Evolutionary conservation across 2,888 invertebrate species (phyloP).

Genomic region (Hemithea aestivaria): DNA sequence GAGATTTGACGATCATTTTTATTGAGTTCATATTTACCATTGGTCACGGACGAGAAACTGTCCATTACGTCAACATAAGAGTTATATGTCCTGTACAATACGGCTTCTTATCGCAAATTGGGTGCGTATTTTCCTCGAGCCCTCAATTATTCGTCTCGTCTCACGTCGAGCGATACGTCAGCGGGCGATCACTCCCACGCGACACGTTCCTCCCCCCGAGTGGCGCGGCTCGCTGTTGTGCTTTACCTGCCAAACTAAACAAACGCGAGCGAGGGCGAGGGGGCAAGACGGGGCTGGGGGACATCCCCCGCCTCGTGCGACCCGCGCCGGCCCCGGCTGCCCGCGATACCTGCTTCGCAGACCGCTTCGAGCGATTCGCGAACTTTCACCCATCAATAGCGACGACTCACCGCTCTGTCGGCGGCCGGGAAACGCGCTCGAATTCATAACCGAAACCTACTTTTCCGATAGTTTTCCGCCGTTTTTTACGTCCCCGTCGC

Average conservation of each 20-base stretch:
- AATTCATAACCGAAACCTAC: constrained; percentile 42
- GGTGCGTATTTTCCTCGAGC: constrained; percentile 37
- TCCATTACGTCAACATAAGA: constrained; percentile 10
- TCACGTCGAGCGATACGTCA: constrained; percentile 41
- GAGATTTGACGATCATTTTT: neutral
- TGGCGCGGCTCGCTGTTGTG: constrained; percentile 41
- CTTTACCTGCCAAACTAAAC: constrained; percentile 68
- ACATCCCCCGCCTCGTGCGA: constrained; percentile 31
- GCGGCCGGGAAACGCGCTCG: constrained; percentile 30
- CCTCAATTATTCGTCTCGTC: constrained; percentile 40
- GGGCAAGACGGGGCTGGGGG: constrained; percentile 40
- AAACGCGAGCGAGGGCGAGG: constrained; percentile 38
- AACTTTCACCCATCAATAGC: constrained; percentile 48
- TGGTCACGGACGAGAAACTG: constrained; percentile 4
- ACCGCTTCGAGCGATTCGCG: constrained; percentile 30
- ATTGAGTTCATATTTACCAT: neutral
- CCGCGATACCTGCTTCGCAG: constrained; percentile 27
- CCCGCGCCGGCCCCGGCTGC: constrained; percentile 49
- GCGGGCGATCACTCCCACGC: constrained; percentile 48
- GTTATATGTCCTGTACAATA: constrained; percentile 15
- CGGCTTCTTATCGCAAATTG: constrained; percentile 23
- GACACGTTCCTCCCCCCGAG: constrained; percentile 39
- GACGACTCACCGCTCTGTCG: constrained; percentile 37
- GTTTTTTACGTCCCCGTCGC: constrained; percentile 18
- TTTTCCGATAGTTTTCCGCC: constrained; percentile 19